Evolutionary conservation across 2,888 invertebrate genomes (phyloP).

Genomic region (Philereme vetulata): DNA sequence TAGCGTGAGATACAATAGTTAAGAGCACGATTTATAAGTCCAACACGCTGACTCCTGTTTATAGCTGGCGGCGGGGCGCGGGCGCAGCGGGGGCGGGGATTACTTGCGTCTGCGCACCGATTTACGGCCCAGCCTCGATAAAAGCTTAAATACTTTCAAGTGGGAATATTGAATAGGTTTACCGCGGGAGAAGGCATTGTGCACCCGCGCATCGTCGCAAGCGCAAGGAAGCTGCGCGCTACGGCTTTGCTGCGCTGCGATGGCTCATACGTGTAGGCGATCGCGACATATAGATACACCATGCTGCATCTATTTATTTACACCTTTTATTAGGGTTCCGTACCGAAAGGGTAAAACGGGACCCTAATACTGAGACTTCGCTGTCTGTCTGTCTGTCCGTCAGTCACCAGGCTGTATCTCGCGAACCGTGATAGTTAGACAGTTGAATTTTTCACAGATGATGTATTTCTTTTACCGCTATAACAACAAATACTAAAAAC

Average conservation of each 20-base stretch:
- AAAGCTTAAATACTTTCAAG: conserved; percentile 81
- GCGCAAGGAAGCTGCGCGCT: conserved; percentile 10
- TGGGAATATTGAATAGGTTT: conserved; percentile 73
- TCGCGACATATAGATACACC: not conserved
- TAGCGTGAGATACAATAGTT: conserved; percentile 83
- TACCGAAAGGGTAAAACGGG: too few species aligned
- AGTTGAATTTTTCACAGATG: too few species aligned
- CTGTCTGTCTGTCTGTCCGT: too few species aligned
- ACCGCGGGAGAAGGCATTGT: conserved; percentile 41
- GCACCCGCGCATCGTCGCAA: conserved; percentile 16
- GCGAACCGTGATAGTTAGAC: too few species aligned
- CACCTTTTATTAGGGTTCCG: too few species aligned
- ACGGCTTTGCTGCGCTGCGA: too few species aligned
- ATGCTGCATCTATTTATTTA: too few species aligned
- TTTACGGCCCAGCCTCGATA: conserved; percentile 79
- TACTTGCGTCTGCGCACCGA: conserved; percentile 79
- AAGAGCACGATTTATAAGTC: conserved; percentile 83
- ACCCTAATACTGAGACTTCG: too few species aligned
- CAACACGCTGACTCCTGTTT: conserved; percentile 84
- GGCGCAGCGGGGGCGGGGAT: conserved; percentile 75
- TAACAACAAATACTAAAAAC: too few species aligned
- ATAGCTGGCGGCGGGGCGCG: conserved; percentile 75
- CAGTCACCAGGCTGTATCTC: too few species aligned
- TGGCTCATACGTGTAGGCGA: conserved; percentile 5
- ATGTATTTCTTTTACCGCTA: too few species aligned